Base-by-base conservation (phyloP, 1,140 invertebrate species). In the Saccostrea echinata region DNA sequence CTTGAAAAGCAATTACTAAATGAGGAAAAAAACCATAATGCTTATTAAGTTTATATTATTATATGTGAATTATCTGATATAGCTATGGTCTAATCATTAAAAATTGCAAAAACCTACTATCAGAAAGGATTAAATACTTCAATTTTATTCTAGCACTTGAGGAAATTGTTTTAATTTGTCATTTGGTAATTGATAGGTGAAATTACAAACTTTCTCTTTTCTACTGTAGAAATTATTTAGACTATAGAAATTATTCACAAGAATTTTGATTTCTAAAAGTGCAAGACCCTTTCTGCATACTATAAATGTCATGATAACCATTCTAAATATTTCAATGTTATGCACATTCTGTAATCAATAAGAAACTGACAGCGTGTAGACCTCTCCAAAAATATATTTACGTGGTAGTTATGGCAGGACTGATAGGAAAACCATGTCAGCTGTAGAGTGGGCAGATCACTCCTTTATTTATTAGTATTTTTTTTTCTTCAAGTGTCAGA, bases 261-360 rank as follows among this genome's bases (percentile, higher is more conserved):
- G 21, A 61, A 61, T 21, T 21, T 18, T 61, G 55, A 61, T 21
- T 16, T 76, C 13, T 76, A 16, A 76, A 76, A 76, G 68, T 76
- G 30, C 68, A 76, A 76, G 68, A 33, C 27, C 30, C 30, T 30
- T 76, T 33, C 6, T 33, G 33, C 68, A 76, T 64, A 18, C 24
- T 76, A 0, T 16, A 76, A 27, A 33, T 13, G 13, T 61, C 4
- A 76, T 76, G 68, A 27, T 30, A 76, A 76, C 24, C 27, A 76
- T 76, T 76, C 27, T 16, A 76, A 76, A 27, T 76, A 76, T 76
- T 76, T 30, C 13, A 27, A 8, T 76, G 27, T 16, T 76, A 27
- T 30, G 68, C 68, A 76, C 68, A 76, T 76, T 76, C 13, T 12
- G 27, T 76, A 76, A 76, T 76, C 68, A 76, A 6, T 76, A 16